phyloP scores from a whole-genome alignment of 2,797 vertebrate genomes.

The Labroides dimidiatus region DNA sequence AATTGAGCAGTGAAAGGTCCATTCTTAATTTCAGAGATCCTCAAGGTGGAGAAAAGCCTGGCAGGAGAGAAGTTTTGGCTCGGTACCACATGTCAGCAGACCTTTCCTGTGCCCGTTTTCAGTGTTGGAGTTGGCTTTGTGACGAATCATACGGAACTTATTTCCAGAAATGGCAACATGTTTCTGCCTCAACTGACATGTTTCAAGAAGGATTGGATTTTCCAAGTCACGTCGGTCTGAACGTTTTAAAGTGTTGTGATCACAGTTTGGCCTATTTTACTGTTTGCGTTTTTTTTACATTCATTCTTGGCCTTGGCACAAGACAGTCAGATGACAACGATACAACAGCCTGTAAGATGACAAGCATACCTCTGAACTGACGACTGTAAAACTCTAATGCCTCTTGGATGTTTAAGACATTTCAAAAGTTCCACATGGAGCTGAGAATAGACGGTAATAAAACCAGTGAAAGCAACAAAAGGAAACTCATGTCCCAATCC shows the following conservation, averaged over 20 bases:
- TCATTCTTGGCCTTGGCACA: constrained; percentile 4
- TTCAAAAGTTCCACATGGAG: background rate
- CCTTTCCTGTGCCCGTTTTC: constrained; percentile 6
- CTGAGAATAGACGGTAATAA: constrained; percentile 31
- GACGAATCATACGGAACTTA: background rate
- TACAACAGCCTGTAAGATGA: constrained; percentile 13
- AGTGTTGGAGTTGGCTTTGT: background rate
- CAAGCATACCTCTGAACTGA: constrained; percentile 6
- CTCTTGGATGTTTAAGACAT: constrained; percentile 3
- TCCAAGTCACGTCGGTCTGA: background rate
- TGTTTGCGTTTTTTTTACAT: constrained; percentile 1
- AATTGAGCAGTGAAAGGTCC: constrained; percentile 41
- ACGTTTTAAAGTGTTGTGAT: background rate
- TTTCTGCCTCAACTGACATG: constrained; percentile 11
- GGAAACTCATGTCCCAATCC: constrained; percentile 25
- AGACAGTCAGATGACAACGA: constrained; percentile 8
- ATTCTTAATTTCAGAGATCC: constrained; percentile 33
- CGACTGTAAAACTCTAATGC: constrained; percentile 7
- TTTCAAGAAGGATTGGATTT: background rate
- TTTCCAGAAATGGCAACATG: constrained; percentile 12
- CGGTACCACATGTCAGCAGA: constrained; percentile 11
- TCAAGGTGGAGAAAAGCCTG: constrained; percentile 37
- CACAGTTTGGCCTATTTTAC: constrained; percentile 1
- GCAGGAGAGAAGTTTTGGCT: constrained; percentile 22
- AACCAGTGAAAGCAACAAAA: constrained; percentile 29